A percentile compares a stretch with the other conserved stretches of the same genome.
These are phyloP conservation scores for Sebastes minor DNA, from an alignment of 2,797 vertebrate species.

Conservation along the genomic window DNA sequence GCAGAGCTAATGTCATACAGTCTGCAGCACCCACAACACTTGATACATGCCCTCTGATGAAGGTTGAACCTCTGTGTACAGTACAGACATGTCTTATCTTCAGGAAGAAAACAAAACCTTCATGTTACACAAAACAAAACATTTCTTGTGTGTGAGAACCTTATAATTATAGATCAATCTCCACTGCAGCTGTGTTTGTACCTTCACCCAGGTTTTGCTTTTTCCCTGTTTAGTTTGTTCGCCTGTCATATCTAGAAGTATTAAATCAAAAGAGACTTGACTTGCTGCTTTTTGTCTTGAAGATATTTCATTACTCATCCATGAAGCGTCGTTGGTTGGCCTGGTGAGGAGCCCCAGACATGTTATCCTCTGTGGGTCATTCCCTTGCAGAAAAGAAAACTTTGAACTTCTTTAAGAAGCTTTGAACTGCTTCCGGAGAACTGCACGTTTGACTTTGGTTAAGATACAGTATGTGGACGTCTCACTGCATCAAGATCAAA, in stretches of 20 bases:
- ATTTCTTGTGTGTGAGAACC: neutral
- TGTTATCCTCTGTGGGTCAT: neutral
- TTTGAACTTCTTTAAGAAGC: neutral
- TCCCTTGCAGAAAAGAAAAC: neutral
- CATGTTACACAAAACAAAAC: neutral
- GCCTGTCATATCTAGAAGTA: neutral
- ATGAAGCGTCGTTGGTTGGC: neutral
- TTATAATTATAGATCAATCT: constrained; percentile 6
- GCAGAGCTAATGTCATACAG: neutral
- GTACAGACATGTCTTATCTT: constrained; percentile 4
- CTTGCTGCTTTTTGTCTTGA: neutral
- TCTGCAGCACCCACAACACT: neutral
- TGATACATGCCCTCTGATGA: neutral
- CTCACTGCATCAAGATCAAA: constrained; percentile 3
- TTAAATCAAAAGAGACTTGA: neutral
- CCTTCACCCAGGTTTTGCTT: neutral
- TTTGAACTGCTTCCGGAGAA: neutral
- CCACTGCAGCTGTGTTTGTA: neutral
- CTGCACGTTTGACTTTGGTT: neutral
- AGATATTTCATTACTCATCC: neutral
- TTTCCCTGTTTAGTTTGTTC: neutral
- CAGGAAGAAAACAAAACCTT: neutral
- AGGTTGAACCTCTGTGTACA: neutral
- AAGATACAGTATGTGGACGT: neutral
- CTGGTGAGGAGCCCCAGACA: neutral